Conservation (phyloP, 2,888 invertebrate species). For the Zhuqinia jingwanae region DNA sequence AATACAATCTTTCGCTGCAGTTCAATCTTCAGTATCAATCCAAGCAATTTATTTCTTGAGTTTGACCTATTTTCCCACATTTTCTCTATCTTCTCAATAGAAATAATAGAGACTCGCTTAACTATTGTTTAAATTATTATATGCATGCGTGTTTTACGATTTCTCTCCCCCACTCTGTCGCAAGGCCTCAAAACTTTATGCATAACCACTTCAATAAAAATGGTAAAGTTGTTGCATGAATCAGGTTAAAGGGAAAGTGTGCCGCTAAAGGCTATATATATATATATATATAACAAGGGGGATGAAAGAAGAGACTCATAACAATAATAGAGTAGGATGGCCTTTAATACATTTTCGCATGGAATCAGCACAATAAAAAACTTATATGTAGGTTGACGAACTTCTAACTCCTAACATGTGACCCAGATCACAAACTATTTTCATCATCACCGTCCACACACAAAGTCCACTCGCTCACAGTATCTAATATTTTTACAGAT, state of each 20-base stretch:
- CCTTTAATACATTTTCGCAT: slow-evolving; percentile 48
- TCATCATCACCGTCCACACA: neutral
- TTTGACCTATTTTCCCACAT: slow-evolving; percentile 45
- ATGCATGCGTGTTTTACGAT: slow-evolving; percentile 15
- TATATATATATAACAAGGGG: neutral
- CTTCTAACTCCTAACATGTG: slow-evolving; percentile 30
- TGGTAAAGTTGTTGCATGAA: slow-evolving; percentile 19
- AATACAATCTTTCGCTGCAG: slow-evolving; percentile 11
- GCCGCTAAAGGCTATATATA: neutral
- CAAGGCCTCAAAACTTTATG: slow-evolving; percentile 6
- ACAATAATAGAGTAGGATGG: slow-evolving; percentile 32
- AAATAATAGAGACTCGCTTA: slow-evolving; percentile 14
- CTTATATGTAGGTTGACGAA: slow-evolving; percentile 51
- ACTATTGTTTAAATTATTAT: slow-evolving; percentile 46
- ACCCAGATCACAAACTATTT: slow-evolving; percentile 24
- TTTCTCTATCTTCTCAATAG: slow-evolving; percentile 30
- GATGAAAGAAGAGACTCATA: neutral
- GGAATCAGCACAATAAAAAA: slow-evolving; percentile 56
- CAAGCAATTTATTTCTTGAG: slow-evolving; percentile 36
- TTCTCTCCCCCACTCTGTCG: neutral
- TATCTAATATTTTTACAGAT: slow-evolving; percentile 31
- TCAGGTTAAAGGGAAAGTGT: neutral
- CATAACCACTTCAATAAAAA: slow-evolving; percentile 36
- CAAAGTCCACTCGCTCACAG: no score
- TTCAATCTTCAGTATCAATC: slow-evolving; percentile 43